Evolutionary conservation across 2,888 invertebrate genomes (phyloP).

Genomic region (Hedychridium roseum): DNA sequence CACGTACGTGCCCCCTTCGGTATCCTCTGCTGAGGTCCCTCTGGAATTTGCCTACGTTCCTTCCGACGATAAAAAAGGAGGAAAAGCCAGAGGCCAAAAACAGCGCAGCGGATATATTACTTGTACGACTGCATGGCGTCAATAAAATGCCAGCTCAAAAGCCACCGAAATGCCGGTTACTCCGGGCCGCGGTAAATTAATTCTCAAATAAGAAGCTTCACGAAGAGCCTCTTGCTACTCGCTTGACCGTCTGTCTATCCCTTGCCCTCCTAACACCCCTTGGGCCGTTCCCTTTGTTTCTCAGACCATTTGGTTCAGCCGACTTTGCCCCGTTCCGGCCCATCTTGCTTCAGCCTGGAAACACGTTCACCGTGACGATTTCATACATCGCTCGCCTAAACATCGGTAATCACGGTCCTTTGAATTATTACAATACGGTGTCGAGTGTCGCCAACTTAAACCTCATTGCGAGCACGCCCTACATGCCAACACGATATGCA

Average conservation of each 20-base stretch:
- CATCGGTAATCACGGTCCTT: constrained; percentile 30
- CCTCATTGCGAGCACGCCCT: too few relatives aligned
- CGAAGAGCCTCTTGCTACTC: neutral
- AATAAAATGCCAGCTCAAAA: constrained; percentile 31
- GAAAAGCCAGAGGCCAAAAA: neutral
- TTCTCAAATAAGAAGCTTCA: constrained; percentile 35
- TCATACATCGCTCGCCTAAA: constrained; percentile 17
- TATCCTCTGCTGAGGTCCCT: too few relatives aligned
- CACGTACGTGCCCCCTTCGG: too few relatives aligned
- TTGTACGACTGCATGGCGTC: constrained; percentile 17
- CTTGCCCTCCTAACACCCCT: neutral
- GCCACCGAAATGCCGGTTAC: too few relatives aligned
- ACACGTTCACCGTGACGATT: constrained; percentile 31
- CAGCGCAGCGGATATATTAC: constrained; percentile 19
- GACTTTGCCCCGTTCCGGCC: neutral
- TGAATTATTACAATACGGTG: too few relatives aligned
- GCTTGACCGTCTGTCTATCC: neutral
- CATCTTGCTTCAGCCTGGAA: constrained; percentile 2
- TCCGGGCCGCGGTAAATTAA: constrained; percentile 35
- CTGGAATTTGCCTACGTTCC: too few relatives aligned
- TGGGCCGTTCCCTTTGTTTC: too few relatives aligned
- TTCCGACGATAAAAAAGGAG: constrained; percentile 3
- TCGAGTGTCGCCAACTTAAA: too few relatives aligned
- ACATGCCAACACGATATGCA: too few relatives aligned
- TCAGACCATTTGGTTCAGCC: too few relatives aligned